Base-by-base conservation (phyloP, 2,113 vertebrate genomes). In the Aleadryas rufinucha region DNA sequence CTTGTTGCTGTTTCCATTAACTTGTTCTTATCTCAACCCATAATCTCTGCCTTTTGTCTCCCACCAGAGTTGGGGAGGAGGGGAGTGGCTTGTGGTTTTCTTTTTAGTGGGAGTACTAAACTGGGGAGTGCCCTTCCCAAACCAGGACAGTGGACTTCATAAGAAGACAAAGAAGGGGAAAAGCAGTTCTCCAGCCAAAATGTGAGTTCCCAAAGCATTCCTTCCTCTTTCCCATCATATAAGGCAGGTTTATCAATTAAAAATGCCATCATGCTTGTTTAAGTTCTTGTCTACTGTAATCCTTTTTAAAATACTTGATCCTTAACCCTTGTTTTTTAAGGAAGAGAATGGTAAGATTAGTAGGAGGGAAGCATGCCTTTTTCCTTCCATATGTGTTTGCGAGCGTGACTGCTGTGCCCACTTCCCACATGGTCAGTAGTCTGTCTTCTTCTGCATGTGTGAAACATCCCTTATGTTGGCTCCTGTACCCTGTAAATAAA, bases 371-470 rank as follows among this genome's bases (percentile, higher is more conserved):
- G 54, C 64, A 63, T 75, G 92, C 28, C 42, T 92, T 90, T 87
- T 90, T 77, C 54, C 33, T 91, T 88, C 71, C 35, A 8, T 87
- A 42, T 16, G 7, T 6, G 12, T 75, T 83, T 31, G 66, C 0
- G 30, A 88, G 93, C n/a, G 44, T 90, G 93, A 93, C 93, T 96
- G 86, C 78, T 77, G 42, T 96, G 85, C 95, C 91, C 84, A 93
- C 96, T 96, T 92, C 53, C 96, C 96, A 96, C 95, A 87, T 93
- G 96, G 91, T 50, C 94, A 95, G 86, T 95, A 95, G 82, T 84
- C 91, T 96, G 90, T 87, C 93, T 30, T 93, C 78, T 81, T 89
- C 68, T 85, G 89, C 69, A 72, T 85, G 91, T 96, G 95, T 95
- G 93, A 97, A 95, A 95, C 8, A 10, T 90, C 79, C 91, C 92